Conservation (phyloP, 2,888 invertebrate species). For the Phragmatobia fuliginosa region DNA sequence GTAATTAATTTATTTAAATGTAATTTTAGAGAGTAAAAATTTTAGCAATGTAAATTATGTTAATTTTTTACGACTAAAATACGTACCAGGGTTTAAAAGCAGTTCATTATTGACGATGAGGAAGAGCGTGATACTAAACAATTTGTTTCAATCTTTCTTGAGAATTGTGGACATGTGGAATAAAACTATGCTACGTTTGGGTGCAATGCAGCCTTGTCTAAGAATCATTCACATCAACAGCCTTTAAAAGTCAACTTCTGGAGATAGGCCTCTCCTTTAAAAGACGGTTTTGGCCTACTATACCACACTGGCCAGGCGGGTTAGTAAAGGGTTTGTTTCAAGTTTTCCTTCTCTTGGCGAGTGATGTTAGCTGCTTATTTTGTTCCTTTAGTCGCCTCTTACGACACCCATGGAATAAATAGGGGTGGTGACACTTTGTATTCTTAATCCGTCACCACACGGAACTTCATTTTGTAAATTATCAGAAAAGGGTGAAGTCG, state of each 20-base stretch:
- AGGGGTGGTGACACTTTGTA: too few relatives aligned
- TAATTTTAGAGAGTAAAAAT: not conserved
- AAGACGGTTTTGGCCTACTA: too few relatives aligned
- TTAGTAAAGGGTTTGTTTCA: too few relatives aligned
- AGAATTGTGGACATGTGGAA: not conserved
- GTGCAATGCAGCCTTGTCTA: not conserved
- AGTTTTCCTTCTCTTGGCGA: too few relatives aligned
- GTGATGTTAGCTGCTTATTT: too few relatives aligned
- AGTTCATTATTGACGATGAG: not conserved
- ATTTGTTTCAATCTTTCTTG: not conserved
- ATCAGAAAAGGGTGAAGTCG: not conserved
- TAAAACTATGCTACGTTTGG: not conserved
- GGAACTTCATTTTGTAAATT: not conserved
- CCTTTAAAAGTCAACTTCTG: too few relatives aligned
- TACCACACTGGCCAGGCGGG: too few relatives aligned
- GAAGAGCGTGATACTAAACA: not conserved
- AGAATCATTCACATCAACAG: too few relatives aligned
- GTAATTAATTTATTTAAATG: not conserved
- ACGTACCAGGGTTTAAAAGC: not conserved
- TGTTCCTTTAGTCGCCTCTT: too few relatives aligned
- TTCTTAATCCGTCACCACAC: too few relatives aligned
- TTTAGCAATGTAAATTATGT: not conserved
- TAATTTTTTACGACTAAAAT: not conserved
- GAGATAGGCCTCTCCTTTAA: too few relatives aligned
- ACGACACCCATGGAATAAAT: too few relatives aligned